Evolutionary conservation across 1,140 invertebrate species (phyloP), one percentile per base, ranked within the genome.

Genomic region (Phortica variegata): DNA sequence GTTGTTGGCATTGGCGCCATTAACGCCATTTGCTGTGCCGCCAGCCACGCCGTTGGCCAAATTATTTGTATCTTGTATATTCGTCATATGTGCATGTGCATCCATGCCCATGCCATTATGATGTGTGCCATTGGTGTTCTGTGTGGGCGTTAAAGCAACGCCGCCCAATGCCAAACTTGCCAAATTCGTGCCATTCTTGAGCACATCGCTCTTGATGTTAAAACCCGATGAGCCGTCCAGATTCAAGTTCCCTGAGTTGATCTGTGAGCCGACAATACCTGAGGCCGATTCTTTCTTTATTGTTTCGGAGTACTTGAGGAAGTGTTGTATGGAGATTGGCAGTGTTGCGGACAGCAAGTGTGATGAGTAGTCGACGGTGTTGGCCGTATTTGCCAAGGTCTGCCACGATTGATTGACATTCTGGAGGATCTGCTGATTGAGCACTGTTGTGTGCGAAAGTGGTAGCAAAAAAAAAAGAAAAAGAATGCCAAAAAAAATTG

Each of bases 401-500:
- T 76, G 73, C 74, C 74, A 76, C 34, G 74, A 76, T 57, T 76
- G 74, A 61, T 76, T 76, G 34, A 76, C 71, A 75, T 75, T 76
- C 60, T 76, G 74, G 53, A 76, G 60, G 54, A 76, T 73, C 56
- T 76, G 73, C 70, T 76, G 73, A 56, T 76, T 76, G 47, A 76
- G 59, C 43, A 75, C 73, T 76, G 44, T n/a, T 12, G 40, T 29
- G 26, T 29, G 6, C 6, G 6, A 29, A 43, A 47, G 20, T 36
- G 13, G 5, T 34, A 44, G 10, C 15, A 7, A 40, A 13, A 40
- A 40, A 17, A 21, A 13, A 26, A 26, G 16, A 23, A 26, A 21
- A 23, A 42, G 12, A 42, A n/a, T n/a, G n/a, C n/a, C 18, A 6
- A 13, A 13, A 13, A 36, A 36, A 13, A 36, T 36, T 36, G 12